These are phyloP conservation scores for Ara ararauna DNA, from an alignment of 2,797 vertebrate species.

Conservation along the genomic window DNA sequence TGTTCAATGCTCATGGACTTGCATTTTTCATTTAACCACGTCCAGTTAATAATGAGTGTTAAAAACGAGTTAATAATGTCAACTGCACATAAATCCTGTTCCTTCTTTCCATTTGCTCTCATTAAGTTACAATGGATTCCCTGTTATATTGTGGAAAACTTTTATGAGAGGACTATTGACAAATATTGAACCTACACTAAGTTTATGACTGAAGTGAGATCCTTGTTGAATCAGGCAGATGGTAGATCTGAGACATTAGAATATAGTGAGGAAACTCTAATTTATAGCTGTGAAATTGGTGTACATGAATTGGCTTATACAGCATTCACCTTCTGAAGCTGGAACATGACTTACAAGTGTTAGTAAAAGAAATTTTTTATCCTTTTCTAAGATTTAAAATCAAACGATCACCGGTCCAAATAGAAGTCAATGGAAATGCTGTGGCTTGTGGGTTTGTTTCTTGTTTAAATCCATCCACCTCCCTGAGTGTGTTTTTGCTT, in stretches of 20 bases:
- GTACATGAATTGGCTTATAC: background rate
- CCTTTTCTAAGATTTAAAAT: background rate
- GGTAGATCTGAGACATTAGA: background rate
- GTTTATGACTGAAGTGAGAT: background rate
- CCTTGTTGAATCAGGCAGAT: background rate
- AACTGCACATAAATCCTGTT: background rate
- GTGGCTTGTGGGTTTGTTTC: background rate
- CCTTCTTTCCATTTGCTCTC: background rate
- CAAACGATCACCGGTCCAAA: background rate
- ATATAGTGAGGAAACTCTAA: background rate
- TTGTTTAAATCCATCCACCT: background rate
- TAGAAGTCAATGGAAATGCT: background rate
- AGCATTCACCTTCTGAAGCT: background rate
- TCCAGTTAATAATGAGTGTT: background rate
- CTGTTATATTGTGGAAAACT: background rate
- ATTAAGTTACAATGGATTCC: background rate
- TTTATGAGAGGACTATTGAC: background rate
- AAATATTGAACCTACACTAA: background rate
- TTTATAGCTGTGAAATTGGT: background rate
- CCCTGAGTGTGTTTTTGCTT: background rate
- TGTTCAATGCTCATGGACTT: background rate
- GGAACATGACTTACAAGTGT: background rate
- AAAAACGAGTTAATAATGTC: background rate
- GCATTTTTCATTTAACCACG: background rate
- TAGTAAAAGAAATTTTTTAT: background rate